phyloP scores from a whole-genome alignment of 2,888 invertebrate genomes.

The Halocaridina rubra region DNA sequence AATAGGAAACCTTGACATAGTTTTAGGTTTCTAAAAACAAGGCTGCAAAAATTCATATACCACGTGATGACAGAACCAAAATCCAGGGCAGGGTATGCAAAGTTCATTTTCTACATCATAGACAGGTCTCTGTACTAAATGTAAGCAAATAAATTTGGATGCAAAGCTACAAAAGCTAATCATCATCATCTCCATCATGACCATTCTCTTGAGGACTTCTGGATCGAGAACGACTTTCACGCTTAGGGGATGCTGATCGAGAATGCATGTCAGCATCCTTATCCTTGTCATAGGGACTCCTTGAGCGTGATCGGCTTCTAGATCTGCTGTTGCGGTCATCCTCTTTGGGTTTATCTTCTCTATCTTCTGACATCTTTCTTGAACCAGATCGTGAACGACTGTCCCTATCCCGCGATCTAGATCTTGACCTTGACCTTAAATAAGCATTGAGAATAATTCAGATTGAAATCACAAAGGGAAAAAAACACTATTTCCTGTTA shows the following conservation, averaged over 20 bases:
- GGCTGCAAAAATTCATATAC: too few relatives aligned
- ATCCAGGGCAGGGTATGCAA: too few relatives aligned
- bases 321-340: neutral
- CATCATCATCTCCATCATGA: conserved; percentile 7
- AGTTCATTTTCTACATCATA: too few relatives aligned
- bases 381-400: conserved; percentile 37
- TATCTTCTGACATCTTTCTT: conserved; percentile 11
- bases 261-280: neutral
- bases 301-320: conserved; percentile 35
- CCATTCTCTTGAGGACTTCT: conserved; percentile 40
- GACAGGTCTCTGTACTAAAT: too few relatives aligned
- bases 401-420: conserved; percentile 26
- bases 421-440: conserved; percentile 32
- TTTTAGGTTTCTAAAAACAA: too few relatives aligned
- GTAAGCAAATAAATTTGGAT: too few relatives aligned
- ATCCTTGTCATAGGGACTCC: neutral
- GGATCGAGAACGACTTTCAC: conserved; percentile 19
- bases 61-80: too few relatives aligned
- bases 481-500: too few relatives aligned
- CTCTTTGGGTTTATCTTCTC: neutral
- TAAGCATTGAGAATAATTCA: too few relatives aligned
- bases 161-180: too few relatives aligned
- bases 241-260: neutral
- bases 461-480: too few relatives aligned
- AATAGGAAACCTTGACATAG: too few relatives aligned